These are phyloP conservation scores for Poeciliopsis retropinna DNA, from an alignment of 2,113 vertebrate genomes.

Conservation along the genomic window DNA sequence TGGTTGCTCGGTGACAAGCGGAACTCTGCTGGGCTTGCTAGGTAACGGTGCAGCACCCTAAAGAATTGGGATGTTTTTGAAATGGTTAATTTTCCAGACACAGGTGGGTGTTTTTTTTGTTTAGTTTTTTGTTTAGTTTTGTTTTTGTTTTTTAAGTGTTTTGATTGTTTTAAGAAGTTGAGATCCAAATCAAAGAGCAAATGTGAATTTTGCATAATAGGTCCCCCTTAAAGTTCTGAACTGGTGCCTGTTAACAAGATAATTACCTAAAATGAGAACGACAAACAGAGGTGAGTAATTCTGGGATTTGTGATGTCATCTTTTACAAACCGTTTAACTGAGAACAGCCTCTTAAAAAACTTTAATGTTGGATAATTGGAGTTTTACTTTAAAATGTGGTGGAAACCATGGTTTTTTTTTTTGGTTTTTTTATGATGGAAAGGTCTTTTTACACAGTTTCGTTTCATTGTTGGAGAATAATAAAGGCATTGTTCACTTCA, in stretches of 20 bases:
- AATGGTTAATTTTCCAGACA: too few relatives aligned
- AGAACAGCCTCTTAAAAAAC: constrained; percentile 35
- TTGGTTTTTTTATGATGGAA: constrained; percentile 45
- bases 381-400: constrained; percentile 14
- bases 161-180: too few relatives aligned
- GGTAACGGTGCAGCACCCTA: too few relatives aligned
- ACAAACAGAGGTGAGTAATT: constrained; percentile 18
- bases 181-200: too few relatives aligned
- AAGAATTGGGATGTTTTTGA: too few relatives aligned
- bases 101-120: too few relatives aligned
- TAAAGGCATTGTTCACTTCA: background rate
- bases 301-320: constrained; percentile 34
- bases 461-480: background rate
- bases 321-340: constrained; percentile 31
- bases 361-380: constrained; percentile 34
- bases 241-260: constrained; percentile 10
- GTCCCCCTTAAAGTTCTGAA: constrained; percentile 7
- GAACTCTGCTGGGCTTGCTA: too few relatives aligned
- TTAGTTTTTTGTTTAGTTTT: too few relatives aligned
- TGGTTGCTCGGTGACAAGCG: too few relatives aligned
- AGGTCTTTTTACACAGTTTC: constrained; percentile 49
- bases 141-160: too few relatives aligned
- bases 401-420: constrained; percentile 21
- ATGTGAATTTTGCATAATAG: too few relatives aligned
- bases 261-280: constrained; percentile 27